Evolutionary conservation across 2,797 vertebrate species (phyloP), one percentile per base, ranked within the genome.

Genomic region (Eulemur rubriventer): DNA sequence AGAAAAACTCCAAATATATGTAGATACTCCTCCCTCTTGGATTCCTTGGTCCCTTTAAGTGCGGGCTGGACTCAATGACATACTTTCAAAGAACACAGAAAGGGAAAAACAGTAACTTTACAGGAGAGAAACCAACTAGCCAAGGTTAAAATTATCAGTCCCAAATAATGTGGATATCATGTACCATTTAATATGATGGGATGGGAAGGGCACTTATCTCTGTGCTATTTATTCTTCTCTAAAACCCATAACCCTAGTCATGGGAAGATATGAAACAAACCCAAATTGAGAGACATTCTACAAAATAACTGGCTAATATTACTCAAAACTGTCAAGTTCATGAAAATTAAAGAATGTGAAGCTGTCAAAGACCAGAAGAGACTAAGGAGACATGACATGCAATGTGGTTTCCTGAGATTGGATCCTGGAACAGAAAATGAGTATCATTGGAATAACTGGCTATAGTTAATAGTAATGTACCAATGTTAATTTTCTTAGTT

Each of bases 321-420:
- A 82, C 92, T 93, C 48, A 87, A 86, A 96, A 86, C n/a, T 84
- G n/a, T 82, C 69, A 70, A 87, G 55, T 55, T 50, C 46, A 81
- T 63, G 30, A 88, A 88, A 84, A 79, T 80, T n/a, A 89, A 89
- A 87, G 75, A 46, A 38, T 55, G n/a, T 78, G 63, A 59, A 59
- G 33, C 50, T 73, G 55, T 83, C 55, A 89, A 28, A 78, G 41
- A 55, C 11, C 11, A 91, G 76, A 65, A 72, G 57, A 76, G 33
- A 84, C 26, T 48, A 78, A 28, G 38, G 67, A 89, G 43, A 76
- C 18, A 57, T 26, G 46, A 90, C 28, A 48, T 38, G 13, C 30
- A 78, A 61, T 1, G 4, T 50, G 26, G 3, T 43, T 17, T 28
- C 26, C 10, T 63, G 61, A 81, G 48, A 63, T 6, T 28, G 50